These are phyloP conservation scores for Taxidea taxus DNA, from an alignment of 2,113 vertebrate species.

Conservation along the genomic window DNA sequence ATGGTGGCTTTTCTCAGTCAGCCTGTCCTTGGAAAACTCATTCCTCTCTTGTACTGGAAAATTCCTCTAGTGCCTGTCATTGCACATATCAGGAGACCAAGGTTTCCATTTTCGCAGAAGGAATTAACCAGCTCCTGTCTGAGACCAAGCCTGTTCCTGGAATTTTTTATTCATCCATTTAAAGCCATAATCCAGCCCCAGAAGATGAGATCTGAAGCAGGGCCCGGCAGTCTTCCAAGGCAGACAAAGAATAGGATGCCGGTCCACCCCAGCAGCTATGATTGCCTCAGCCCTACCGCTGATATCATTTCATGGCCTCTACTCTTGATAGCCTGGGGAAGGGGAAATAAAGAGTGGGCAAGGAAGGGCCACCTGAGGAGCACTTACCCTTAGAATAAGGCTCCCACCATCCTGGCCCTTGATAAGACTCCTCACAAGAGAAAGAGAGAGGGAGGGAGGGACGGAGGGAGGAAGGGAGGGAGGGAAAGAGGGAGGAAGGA, in stretches of 20 bases:
- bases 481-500: accelerated
- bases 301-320: neutral
- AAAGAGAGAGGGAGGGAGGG: neutral
- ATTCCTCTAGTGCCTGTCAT: constrained; percentile 64
- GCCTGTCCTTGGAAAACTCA: constrained; percentile 56
- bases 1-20: constrained; percentile 41
- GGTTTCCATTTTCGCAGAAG: constrained; percentile 72
- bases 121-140: constrained; percentile 54
- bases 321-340: neutral
- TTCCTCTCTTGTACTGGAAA: constrained; percentile 64
- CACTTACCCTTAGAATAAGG: neutral
- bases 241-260: neutral
- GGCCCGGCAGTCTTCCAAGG: neutral
- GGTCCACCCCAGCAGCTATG: too few relatives aligned
- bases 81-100: constrained; percentile 55
- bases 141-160: constrained; percentile 46
- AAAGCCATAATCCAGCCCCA: constrained; percentile 4
- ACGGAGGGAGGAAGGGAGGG: too few relatives aligned
- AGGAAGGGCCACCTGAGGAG: neutral
- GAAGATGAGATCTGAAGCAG: neutral
- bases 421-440: neutral
- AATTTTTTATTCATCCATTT: constrained; percentile 55
- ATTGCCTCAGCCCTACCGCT: neutral
- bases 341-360: neutral
- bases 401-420: neutral